phyloP scores from a whole-genome alignment of 2,888 invertebrate genomes.

The Brachylomia viminalis region DNA sequence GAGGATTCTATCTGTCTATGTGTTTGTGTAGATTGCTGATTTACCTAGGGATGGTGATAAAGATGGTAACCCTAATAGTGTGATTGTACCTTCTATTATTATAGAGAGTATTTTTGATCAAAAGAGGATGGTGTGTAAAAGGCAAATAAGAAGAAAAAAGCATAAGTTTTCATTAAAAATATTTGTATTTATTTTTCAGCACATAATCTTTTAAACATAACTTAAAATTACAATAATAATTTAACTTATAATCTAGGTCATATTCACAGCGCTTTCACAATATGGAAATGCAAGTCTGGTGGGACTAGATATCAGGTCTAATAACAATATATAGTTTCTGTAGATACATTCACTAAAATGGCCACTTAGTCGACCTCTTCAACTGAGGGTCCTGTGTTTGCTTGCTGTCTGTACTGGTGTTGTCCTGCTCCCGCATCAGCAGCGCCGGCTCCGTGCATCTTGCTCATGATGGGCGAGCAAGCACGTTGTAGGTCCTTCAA shows the following conservation, averaged over 20 bases:
- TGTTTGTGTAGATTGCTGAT: neutral
- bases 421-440: constrained; percentile 59
- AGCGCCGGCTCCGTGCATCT: constrained; percentile 90
- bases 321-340: constrained; percentile 2
- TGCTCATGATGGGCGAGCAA: constrained; percentile 91
- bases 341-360: neutral
- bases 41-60: neutral
- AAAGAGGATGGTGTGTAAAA: neutral
- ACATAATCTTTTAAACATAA: constrained; percentile 28
- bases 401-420: constrained; percentile 65
- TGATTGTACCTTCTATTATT: neutral
- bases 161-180: neutral
- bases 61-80: neutral
- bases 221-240: constrained; percentile 51
- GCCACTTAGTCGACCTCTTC: constrained; percentile 77
- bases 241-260: constrained; percentile 50
- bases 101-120: too few species aligned
- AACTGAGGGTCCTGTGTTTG: constrained; percentile 75
- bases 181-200: constrained; percentile 44
- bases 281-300: constrained; percentile 44
- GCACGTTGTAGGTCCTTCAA: constrained; percentile 90
- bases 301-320: constrained; percentile 41
- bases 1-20: neutral
- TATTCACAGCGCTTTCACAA: constrained; percentile 46
- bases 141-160: neutral